Conservation (phyloP, 2,888 invertebrate genomes). For the Unio delphinus region DNA sequence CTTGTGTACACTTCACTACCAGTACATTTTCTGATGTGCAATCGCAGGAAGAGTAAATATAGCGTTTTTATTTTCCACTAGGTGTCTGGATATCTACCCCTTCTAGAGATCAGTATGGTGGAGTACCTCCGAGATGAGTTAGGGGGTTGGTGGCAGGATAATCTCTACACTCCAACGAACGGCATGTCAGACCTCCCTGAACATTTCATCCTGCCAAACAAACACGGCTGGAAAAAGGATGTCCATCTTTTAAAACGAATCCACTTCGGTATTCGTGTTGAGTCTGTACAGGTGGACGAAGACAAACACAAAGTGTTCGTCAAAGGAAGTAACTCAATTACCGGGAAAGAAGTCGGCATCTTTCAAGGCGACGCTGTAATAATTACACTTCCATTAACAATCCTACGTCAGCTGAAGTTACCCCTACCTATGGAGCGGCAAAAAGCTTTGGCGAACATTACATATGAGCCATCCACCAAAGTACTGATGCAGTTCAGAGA, state of each 20-base stretch:
- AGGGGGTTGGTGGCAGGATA: constrained; percentile 24
- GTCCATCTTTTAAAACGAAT: constrained; percentile 11
- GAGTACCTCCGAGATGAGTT: constrained; percentile 17
- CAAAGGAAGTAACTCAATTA: constrained; percentile 9
- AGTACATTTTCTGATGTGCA: too few relatives aligned
- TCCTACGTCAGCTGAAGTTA: constrained; percentile 27
- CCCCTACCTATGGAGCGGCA: not conserved
- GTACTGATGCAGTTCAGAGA: constrained; percentile 24
- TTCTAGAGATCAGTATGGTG: constrained; percentile 8
- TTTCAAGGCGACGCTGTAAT: constrained; percentile 26
- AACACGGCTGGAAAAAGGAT: constrained; percentile 7
- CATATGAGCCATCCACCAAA: constrained; percentile 25
- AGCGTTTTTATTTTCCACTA: too few relatives aligned
- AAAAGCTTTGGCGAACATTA: constrained; percentile 12
- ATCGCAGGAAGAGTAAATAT: too few relatives aligned
- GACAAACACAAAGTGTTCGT: constrained; percentile 8
- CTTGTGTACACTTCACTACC: too few relatives aligned
- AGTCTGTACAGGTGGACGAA: not conserved
- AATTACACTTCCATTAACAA: constrained; percentile 22
- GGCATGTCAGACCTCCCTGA: constrained; percentile 19
- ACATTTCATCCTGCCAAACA: constrained; percentile 7
- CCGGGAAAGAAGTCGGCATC: constrained; percentile 5
- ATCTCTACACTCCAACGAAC: constrained; percentile 8
- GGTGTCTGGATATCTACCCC: too few relatives aligned
- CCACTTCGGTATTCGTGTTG: constrained; percentile 7